Evolutionary conservation across 1,140 invertebrate genomes (phyloP).

Genomic region (Camponotus pennsylvanicus): DNA sequence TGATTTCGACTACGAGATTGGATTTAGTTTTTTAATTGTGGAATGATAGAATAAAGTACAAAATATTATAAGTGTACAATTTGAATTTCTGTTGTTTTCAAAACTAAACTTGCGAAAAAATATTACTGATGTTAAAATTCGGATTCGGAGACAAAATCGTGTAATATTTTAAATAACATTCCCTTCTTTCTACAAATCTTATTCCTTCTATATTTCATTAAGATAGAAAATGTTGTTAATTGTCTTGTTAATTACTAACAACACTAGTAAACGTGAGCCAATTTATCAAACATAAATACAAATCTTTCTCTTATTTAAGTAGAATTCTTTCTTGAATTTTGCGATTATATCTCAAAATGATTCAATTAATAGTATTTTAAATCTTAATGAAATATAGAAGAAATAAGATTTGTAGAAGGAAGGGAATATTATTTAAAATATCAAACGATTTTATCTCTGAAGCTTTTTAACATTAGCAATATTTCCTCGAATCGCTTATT

Average conservation of each 20-base stretch:
- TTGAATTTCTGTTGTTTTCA: background rate
- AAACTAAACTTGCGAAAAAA: background rate
- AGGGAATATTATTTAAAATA: conserved; percentile 42
- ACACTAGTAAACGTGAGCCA: conserved; percentile 24
- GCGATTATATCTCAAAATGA: background rate
- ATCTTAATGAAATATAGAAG: conserved; percentile 8
- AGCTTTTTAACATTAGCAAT: background rate
- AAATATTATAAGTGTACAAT: background rate
- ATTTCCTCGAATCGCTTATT: background rate
- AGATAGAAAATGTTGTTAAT: conserved; percentile 29
- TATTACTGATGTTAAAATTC: background rate
- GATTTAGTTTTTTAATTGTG: background rate
- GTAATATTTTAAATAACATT: conserved; percentile 46
- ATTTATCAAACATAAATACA: background rate
- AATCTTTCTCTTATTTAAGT: background rate
- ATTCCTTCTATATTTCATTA: background rate
- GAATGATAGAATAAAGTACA: conserved; percentile 27
- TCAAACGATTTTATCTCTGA: conserved; percentile 18
- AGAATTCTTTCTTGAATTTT: background rate
- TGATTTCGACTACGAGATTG: background rate
- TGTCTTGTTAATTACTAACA: background rate
- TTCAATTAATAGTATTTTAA: conserved; percentile 5
- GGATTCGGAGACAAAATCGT: conserved; percentile 23
- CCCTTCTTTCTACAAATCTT: background rate
- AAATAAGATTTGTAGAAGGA: background rate